Base-by-base conservation (phyloP, 2,113 vertebrate species). In the Numida meleagris region DNA sequence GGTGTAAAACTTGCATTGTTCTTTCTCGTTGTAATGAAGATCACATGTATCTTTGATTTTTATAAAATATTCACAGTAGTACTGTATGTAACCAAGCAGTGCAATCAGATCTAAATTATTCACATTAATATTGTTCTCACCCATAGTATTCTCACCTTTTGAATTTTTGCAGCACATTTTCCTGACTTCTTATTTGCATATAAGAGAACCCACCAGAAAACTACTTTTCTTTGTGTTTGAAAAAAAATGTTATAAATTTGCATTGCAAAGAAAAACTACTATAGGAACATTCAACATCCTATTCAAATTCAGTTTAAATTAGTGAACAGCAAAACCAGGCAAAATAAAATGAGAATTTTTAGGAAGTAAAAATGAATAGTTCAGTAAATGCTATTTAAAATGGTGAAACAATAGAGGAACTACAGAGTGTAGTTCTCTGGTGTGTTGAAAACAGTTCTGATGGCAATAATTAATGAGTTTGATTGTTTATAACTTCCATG, bases 211-310 rank as follows among this genome's bases (percentile, higher is more conserved):
- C 79, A 96, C 40, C 58, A 94, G 68, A 91, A 34, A 94, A 73
- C 78, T 86, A 10, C 27, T 95, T 95, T 68, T 89, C 86, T 93
- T 94, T 93, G 40, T 94, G 82, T 66, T 81, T 80, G 24, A 71
- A 78, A 95, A 96, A 78, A 95, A 96, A 91, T 78, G 86, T 51
- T 38, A 15, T 18, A 57, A 76, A 93, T 96, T 94, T 95, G 85
- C 87, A 97, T 95, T 89, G 80, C 82, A 96, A 95, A 92, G 86
- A 77, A 36, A 33, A 71, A 25, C 20, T 66, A 62, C 46, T 58
- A 81, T 48, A 82, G 24, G 88, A 91, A 72, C 48, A 31, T 67
- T 48, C 45, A 79, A 31, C 46, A 48, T 67, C 55, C 70, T 94
- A 71, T 82, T 94, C 57, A 90, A 85, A 71, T 14, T 46, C 62